Evolutionary conservation across 2,113 vertebrate species (phyloP).

Genomic region (Nannobrachium achirus): DNA sequence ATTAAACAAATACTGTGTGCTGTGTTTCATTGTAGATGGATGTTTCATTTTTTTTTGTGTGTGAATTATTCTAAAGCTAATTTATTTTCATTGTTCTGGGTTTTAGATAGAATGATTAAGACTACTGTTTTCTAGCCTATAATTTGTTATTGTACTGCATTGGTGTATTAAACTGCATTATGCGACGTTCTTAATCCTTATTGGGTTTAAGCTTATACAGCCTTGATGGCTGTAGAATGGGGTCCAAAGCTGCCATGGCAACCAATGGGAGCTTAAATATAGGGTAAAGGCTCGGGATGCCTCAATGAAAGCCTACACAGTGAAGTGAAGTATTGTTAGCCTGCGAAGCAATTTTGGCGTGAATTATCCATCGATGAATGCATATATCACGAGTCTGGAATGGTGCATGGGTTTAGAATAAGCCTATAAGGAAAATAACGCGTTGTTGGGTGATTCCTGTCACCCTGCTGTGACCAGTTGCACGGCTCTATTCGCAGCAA

Average conservation of each 20-base stretch:
- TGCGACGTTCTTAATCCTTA: conserved; percentile 63
- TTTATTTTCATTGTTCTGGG: too few relatives aligned
- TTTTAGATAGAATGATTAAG: not conserved
- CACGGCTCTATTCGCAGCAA: conserved; percentile 51
- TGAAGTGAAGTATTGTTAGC: too few relatives aligned
- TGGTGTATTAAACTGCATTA: conserved; percentile 31
- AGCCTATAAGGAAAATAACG: conserved; percentile 20
- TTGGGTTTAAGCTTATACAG: conserved; percentile 68
- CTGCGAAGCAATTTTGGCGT: not conserved
- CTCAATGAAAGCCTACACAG: not conserved
- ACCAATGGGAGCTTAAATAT: conserved; percentile 50
- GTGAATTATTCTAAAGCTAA: not conserved
- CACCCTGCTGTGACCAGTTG: conserved; percentile 35
- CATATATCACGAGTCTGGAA: conserved; percentile 32
- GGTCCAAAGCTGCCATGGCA: conserved; percentile 67
- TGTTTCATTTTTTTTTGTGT: not conserved
- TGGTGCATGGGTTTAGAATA: conserved; percentile 45
- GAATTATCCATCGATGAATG: conserved; percentile 19
- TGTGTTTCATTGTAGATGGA: conserved; percentile 5
- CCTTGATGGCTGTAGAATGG: conserved; percentile 38
- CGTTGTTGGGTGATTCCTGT: conserved; percentile 43
- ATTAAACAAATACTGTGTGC: conserved; percentile 22
- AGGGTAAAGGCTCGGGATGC: conserved; percentile 8
- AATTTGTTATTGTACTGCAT: not conserved
- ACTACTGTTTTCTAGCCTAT: not conserved